Conservation (phyloP, 23 tunicate species). For the Styela clava region DNA sequence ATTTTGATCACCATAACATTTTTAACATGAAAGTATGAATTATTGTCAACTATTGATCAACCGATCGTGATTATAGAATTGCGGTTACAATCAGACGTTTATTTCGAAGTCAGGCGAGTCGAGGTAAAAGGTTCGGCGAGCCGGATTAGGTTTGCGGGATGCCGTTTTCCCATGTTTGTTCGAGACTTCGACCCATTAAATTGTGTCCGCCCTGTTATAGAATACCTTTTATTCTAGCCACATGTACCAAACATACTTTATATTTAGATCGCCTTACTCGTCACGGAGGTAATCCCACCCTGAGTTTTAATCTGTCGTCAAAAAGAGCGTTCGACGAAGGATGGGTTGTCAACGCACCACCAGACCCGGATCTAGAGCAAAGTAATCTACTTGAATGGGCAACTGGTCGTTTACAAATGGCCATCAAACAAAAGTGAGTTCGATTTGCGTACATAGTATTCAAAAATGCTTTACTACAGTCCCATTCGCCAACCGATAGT, state of each 20-base stretch:
- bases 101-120: too few relatives aligned
- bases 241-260: too few relatives aligned
- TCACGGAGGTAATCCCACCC: constrained; percentile 50
- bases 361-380: constrained; percentile 58
- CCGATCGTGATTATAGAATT: too few relatives aligned
- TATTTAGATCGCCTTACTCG: constrained; percentile 39
- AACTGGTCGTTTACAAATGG: constrained; percentile 46
- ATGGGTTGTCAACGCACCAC: constrained; percentile 64
- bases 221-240: too few relatives aligned
- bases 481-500: neutral
- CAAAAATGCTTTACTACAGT: neutral
- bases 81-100: too few relatives aligned
- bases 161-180: too few relatives aligned
- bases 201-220: too few relatives aligned
- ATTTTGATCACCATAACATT: too few relatives aligned
- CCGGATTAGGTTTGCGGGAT: too few relatives aligned
- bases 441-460: neutral
- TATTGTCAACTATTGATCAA: too few relatives aligned
- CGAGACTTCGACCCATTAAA: too few relatives aligned
- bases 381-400: constrained; percentile 75
- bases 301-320: constrained; percentile 79
- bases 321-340: constrained; percentile 86
- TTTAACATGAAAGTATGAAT: neutral
- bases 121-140: too few relatives aligned
- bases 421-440: constrained; percentile 65